Evolutionary conservation across 2,797 vertebrate genomes (phyloP), one percentile per base, ranked within the genome.

Genomic region (Furcifer pardalis): DNA sequence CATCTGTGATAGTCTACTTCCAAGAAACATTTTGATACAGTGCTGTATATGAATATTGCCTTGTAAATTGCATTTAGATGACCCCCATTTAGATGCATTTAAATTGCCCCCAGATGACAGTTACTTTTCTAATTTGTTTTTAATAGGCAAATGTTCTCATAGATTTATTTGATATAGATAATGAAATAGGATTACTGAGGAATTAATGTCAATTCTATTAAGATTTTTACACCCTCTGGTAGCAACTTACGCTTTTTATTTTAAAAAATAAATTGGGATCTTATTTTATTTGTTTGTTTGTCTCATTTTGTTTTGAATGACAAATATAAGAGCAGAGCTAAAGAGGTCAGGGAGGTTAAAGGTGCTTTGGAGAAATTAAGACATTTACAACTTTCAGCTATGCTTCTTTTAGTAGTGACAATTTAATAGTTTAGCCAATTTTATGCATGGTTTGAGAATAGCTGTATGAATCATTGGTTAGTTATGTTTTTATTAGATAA

Each of bases 111-210:
- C 78, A 82, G 74, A 91, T 91, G 88, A 89, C 89, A 90, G 92
- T 91, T 79, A 40, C 49, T 91, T 93, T 93, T 91, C 73, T 91
- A 93, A 93, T 93, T 94, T 7, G 37, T 87, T 94, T 88, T 91
- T 93, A 91, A 94, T 92, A 95, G 84, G 85, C 89, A 88, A 92
- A 94, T 83, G 86, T 84, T 95, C 93, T 91, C 81, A 86, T 86
- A 90, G 89, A 94, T 91, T 94, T 95, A 95, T 94, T 93, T 95
- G 60, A 86, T 92, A 94, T 93, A 93, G 84, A 92, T 95, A 95
- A 95, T 94, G 84, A 95, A 87, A 88, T 85, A 91, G 89, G 91
- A 96, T 96, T 95, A 92, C 77, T 83, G 62, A 84, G 37, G 89
- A 95, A 94, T 95, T 92, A 96, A 87, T 77, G 90, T 25, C 81